Evolutionary conservation across 2,113 vertebrate species (phyloP), one percentile per base, ranked within the genome.

Genomic region (Psammodynastes pulverulentus): DNA sequence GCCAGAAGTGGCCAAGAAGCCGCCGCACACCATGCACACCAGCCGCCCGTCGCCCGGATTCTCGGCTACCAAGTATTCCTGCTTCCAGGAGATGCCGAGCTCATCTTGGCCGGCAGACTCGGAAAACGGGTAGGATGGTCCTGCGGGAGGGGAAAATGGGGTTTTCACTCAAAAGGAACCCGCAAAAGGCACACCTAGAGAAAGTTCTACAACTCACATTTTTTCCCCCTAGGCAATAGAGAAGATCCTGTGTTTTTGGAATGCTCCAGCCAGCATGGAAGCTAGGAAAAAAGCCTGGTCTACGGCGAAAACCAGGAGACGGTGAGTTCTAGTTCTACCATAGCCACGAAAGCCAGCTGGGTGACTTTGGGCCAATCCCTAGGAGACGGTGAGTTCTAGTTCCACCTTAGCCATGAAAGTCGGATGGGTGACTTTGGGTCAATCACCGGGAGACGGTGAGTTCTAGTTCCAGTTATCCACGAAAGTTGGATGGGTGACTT

Each of bases 11-110:
- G 94, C 97, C 95, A 98, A 98, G 95, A 97, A 96, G 26, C 98
- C 97, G 1, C 98, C 98, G 12, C 98, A 99, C 89, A 98, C 98
- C 98, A 98, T 98, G 95, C 98, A 99, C 95, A 99, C 98, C 3
- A 97, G 94, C 93, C 98, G 97, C 94, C 98, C 98, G 90, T 98
- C 98, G 92, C 97, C 97, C 0, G 98, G 97, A 94, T 98, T 98
- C 13, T 96, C 97, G 90, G 98, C 98, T 97, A 99, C 98, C 94
- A 98, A 97, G 97, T 98, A 98, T 88, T 95, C 97, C 87, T 97
- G 95, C 26, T 95, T 95, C 97, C 97, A 97, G 17, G 97, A 43
- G 43, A 34, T 24, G 4, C 34, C 17, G 0, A 87, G 45, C 17
- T 88, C 90, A 67, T 79, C 90, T 5, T 51, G 67, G 23, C 52